phyloP scores from a whole-genome alignment of 1,140 invertebrate genomes.

The Pristionchus pacificus region DNA sequence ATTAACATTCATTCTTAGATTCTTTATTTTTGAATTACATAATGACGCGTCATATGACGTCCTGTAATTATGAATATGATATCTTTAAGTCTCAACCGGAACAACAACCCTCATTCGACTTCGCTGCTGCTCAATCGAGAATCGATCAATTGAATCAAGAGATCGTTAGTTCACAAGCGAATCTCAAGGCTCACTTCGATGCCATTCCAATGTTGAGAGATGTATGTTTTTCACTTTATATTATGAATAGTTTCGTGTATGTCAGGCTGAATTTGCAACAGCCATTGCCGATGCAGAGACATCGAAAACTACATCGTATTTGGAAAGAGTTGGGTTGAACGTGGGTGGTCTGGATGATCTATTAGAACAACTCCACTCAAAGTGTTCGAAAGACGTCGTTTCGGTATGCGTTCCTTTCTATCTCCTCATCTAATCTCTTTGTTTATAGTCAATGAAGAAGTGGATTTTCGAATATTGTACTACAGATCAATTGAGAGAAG shows the following conservation, averaged over 20 bases:
- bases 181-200: conserved; percentile 42
- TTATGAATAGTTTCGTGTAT: background rate
- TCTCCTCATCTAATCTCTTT: conserved; percentile 10
- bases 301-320: conserved; percentile 37
- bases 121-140: background rate
- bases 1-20: too few relatives aligned
- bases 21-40: too few relatives aligned
- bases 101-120: conserved; percentile 2
- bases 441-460: conserved; percentile 30
- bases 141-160: conserved; percentile 32
- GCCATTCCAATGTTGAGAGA: conserved; percentile 37
- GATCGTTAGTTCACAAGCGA: conserved; percentile 42
- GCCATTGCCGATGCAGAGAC: conserved; percentile 29
- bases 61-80: background rate
- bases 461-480: conserved; percentile 53
- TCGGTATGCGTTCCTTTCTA: conserved; percentile 39
- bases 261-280: conserved; percentile 39
- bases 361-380: conserved; percentile 36
- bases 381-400: conserved; percentile 46
- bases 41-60: too few relatives aligned
- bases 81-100: background rate
- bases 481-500: conserved; percentile 46
- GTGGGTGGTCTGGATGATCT: conserved; percentile 34
- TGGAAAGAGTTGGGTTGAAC: conserved; percentile 44
- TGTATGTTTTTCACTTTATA: conserved; percentile 33